Conservation (phyloP, 2,113 vertebrate genomes). For the Apeltes quadracus region DNA sequence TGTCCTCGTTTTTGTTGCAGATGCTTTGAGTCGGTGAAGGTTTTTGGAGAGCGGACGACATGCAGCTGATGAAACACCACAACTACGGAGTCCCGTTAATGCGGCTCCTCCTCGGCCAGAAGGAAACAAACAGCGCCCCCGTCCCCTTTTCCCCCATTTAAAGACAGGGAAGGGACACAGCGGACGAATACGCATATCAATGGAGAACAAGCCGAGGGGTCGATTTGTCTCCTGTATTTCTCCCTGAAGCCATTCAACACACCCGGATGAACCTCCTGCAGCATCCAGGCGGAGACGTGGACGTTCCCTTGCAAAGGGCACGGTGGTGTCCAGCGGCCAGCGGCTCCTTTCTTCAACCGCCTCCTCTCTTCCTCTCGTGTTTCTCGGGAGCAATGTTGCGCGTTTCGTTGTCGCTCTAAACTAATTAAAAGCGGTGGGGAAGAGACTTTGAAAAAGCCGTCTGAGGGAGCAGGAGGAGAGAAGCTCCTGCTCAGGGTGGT, state of each 20-base stretch:
- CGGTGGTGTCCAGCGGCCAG: too few relatives aligned
- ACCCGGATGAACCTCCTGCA: slow-evolving; percentile 61
- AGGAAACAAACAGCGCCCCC: neutral
- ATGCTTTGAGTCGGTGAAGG: neutral
- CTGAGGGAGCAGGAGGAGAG: slow-evolving; percentile 38
- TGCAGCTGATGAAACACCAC: neutral
- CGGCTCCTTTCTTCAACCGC: too few relatives aligned
- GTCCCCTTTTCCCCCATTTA: neutral
- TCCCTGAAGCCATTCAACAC: too few relatives aligned
- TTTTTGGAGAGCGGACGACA: neutral
- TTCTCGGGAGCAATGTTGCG: too few relatives aligned
- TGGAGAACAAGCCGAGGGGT: slow-evolving; percentile 17
- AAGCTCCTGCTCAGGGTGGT: slow-evolving; percentile 1
- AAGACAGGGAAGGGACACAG: neutral
- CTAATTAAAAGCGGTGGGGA: too few relatives aligned
- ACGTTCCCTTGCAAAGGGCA: too few relatives aligned
- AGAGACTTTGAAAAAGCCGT: too few relatives aligned
- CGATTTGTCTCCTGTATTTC: too few relatives aligned
- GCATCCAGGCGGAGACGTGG: slow-evolving; percentile 32
- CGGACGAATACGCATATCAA: neutral
- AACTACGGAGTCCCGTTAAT: neutral
- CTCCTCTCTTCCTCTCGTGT: too few relatives aligned
- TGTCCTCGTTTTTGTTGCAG: too few relatives aligned
- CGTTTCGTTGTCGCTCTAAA: too few relatives aligned
- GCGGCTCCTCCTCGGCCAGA: neutral